A percentile compares a stretch with the other conserved stretches of the same genome.
These are phyloP conservation scores for Pogoniulus pusillus DNA, from an alignment of 2,797 vertebrate species.

Conservation along the genomic window DNA sequence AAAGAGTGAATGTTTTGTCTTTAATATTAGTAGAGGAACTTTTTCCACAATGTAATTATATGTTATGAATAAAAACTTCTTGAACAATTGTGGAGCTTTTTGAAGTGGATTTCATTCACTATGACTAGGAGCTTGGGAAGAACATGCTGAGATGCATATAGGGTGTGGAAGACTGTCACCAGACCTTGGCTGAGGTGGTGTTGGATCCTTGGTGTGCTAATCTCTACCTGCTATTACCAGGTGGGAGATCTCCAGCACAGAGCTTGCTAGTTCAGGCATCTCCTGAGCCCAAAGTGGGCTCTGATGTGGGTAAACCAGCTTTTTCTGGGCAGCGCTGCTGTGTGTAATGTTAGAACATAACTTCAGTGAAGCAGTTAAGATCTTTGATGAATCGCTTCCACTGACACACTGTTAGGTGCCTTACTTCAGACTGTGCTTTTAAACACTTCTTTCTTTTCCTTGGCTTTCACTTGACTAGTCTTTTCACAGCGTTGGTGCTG, in stretches of 20 bases:
- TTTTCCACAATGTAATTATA: background rate
- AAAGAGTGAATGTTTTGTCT: background rate
- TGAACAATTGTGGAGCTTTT: background rate
- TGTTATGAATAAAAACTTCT: background rate
- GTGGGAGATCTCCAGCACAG: background rate
- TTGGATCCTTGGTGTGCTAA: fast-evolving
- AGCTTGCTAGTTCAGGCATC: fast-evolving
- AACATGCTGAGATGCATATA: background rate
- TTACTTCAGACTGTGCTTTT: background rate
- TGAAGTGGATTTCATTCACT: background rate
- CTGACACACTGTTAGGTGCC: background rate
- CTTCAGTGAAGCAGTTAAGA: background rate
- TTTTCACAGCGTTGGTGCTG: background rate
- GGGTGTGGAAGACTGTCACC: background rate
- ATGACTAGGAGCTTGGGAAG: background rate
- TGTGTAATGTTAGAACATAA: background rate
- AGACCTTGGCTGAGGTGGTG: background rate
- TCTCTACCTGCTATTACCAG: background rate
- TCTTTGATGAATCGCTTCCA: background rate
- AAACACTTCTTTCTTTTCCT: fast-evolving
- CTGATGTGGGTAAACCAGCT: background rate
- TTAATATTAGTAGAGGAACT: background rate
- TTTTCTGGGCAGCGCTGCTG: fast-evolving
- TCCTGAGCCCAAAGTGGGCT: background rate
- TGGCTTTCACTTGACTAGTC: background rate